Evolutionary conservation across 2,113 vertebrate species (phyloP).

Genomic region (Pygoscelis antarcticus): DNA sequence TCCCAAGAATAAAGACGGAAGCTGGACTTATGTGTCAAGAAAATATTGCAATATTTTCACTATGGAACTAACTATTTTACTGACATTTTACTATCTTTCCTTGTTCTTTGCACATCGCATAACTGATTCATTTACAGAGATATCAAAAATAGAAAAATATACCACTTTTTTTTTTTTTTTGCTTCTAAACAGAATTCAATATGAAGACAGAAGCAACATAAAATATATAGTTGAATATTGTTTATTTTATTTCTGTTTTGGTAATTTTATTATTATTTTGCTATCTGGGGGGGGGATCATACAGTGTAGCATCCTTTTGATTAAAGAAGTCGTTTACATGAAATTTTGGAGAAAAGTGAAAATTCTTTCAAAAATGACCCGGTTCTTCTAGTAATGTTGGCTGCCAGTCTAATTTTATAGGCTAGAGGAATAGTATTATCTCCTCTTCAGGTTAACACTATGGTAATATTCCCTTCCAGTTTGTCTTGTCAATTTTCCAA

Average conservation of each 20-base stretch:
- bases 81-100: background rate
- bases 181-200: background rate
- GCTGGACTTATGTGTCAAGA: background rate
- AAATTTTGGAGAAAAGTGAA: background rate
- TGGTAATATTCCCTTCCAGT: background rate
- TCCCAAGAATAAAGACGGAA: background rate
- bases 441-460: background rate
- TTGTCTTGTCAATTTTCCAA: background rate
- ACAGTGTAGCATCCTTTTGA: background rate
- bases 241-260: background rate
- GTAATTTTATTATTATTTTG: background rate
- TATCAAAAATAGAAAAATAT: background rate
- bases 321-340: background rate
- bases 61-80: background rate
- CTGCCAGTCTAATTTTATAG: background rate
- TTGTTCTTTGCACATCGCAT: background rate
- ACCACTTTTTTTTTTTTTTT: background rate
- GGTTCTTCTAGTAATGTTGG: background rate
- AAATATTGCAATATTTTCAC: background rate
- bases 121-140: background rate
- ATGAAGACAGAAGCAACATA: background rate
- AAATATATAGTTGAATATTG: background rate
- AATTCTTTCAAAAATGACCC: background rate
- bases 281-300: background rate
- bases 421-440: background rate